Base-by-base conservation (phyloP, 2,113 vertebrate genomes). In the Dicaeum eximium region DNA sequence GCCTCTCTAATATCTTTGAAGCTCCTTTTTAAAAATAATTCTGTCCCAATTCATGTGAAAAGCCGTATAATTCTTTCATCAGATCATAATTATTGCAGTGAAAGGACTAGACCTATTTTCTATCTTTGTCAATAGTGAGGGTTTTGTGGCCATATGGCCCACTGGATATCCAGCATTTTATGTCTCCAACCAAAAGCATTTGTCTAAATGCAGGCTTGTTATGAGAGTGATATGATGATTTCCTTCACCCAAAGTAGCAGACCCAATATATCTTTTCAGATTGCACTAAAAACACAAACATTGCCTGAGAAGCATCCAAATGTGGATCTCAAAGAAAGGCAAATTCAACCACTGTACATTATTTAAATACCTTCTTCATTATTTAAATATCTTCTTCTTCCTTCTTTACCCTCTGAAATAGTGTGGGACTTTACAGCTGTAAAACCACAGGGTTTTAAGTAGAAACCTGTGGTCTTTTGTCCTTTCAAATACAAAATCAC, bases 21-120 rank as follows among this genome's bases (percentile, higher is more conserved):
- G n/a, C 40, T 89, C 40, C 25, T 86, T 86, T 88, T 81, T 5
- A 74, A 84, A 88, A 91, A 92, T 53, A 78, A 67, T 81, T 84
- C 69, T 91, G 72, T 86, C 86, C 60, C 40, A 92, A 42, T 74
- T 91, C 69, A 74, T 93, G 61, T 72, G 40, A 95, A 96, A 93
- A 94, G 28, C 69, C 37, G 1, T 88, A 60, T 96, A 80, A 95
- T 93, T 96, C 83, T 96, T 95, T 95, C 92, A 95, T 91, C 77
- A 81, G 80, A 42, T 86, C 73, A 61, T 89, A 89, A 93, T 9
- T 92, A 73, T 71, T 70, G 3, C 67, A 92, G 60, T 74, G 82
- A 89, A 86, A 92, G 47, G n/a, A 56, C 30, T 83, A 73, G 86
- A 80, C 15, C 18, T 90, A 86, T 56, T 80, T 93, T 88, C 86